A percentile compares a stretch with the other conserved stretches of the same genome.
Evolutionary conservation across 2,797 vertebrate genomes (phyloP).

Genomic region (Chiloscyllium punctatum): DNA sequence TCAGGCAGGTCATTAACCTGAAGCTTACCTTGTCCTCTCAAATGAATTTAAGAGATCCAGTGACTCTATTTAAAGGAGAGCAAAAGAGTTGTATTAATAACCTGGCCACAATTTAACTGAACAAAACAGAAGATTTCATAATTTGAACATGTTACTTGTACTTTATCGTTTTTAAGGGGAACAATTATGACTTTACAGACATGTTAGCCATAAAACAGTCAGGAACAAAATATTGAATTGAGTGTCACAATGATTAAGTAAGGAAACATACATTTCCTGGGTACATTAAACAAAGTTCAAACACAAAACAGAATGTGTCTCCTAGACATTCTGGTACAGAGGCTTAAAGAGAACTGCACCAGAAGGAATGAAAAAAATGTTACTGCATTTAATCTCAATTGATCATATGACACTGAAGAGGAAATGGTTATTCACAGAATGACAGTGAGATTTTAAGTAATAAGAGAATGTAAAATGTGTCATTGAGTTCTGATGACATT

Average conservation of each 20-base stretch:
- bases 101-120: background rate
- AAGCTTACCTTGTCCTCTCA: background rate
- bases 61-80: background rate
- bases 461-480: slow-evolving; percentile 30
- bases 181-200: background rate
- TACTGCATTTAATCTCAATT: slow-evolving; percentile 30
- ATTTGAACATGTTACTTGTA: background rate
- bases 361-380: background rate
- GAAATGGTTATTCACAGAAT: slow-evolving; percentile 21
- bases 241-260: slow-evolving; percentile 37
- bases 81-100: background rate
- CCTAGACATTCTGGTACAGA: background rate
- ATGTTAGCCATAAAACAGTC: background rate
- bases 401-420: slow-evolving; percentile 23
- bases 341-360: slow-evolving; percentile 16
- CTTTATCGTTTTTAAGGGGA: background rate
- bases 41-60: background rate
- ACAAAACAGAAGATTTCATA: background rate
- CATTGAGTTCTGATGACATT: slow-evolving; percentile 41
- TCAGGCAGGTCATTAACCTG: background rate
- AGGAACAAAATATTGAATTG: slow-evolving; percentile 32
- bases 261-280: slow-evolving; percentile 27
- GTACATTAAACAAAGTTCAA: slow-evolving; percentile 28
- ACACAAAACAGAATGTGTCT: slow-evolving; percentile 29
- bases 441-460: background rate